These are phyloP conservation scores for Tetramorium parvispinum DNA, from an alignment of 1,140 invertebrate species.

Conservation along the genomic window DNA sequence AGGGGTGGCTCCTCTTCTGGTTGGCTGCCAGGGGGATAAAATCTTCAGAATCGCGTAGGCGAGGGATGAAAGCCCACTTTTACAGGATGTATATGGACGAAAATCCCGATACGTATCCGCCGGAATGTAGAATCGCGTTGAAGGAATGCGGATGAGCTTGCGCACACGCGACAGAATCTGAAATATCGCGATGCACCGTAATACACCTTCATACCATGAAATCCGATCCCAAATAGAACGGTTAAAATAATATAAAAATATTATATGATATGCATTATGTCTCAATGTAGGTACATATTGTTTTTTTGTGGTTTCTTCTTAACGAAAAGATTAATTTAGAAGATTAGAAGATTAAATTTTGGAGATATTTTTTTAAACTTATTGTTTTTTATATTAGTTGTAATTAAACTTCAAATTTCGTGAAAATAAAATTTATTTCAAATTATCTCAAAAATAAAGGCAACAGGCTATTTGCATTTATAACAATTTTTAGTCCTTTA, in stretches of 20 bases:
- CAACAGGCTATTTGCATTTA: neutral
- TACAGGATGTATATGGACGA: slow-evolving; percentile 67
- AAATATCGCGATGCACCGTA: slow-evolving; percentile 30
- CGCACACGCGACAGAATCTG: slow-evolving; percentile 17
- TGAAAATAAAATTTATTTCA: neutral
- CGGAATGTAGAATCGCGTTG: slow-evolving; percentile 57
- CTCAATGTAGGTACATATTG: neutral
- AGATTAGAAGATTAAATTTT: too few relatives aligned
- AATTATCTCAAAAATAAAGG: neutral
- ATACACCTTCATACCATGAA: neutral
- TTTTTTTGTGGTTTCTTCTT: neutral
- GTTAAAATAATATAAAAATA: neutral
- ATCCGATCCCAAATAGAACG: neutral
- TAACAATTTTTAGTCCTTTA: neutral
- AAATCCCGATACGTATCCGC: slow-evolving; percentile 66
- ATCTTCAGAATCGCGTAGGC: slow-evolving; percentile 48
- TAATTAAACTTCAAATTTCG: neutral
- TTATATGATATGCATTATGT: too few relatives aligned
- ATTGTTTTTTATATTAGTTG: neutral
- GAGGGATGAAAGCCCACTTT: slow-evolving; percentile 60
- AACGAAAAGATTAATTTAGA: neutral
- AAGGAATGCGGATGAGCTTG: slow-evolving; percentile 44
- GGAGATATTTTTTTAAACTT: neutral
- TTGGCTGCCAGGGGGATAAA: slow-evolving; percentile 69
- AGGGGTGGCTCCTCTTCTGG: slow-evolving; percentile 72